These are phyloP conservation scores for Parnassius orleans DNA, from an alignment of 2,888 invertebrate genomes.

Conservation along the genomic window DNA sequence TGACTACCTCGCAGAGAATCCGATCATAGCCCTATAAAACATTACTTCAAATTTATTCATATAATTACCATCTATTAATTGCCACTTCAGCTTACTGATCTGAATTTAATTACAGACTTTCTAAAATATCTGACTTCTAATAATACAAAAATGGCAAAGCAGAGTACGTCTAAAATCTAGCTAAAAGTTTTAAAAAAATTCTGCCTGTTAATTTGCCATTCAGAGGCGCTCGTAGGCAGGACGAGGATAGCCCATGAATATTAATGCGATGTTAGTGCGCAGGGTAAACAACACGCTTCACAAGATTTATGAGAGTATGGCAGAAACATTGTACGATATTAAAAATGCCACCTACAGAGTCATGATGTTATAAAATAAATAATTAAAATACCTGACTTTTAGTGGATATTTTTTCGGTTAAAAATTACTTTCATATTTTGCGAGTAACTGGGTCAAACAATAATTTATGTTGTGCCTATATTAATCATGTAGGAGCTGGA, in stretches of 20 bases:
- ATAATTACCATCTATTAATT: no score
- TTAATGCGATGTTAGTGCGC: constrained; percentile 19
- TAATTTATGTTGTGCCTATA: no score
- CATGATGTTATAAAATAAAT: constrained; percentile 5
- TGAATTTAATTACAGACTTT: no score
- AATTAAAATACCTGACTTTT: constrained; percentile 18
- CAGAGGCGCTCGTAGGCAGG: constrained; percentile 21
- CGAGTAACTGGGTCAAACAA: no score
- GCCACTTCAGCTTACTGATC: no score
- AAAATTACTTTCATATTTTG: neutral
- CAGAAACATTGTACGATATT: constrained; percentile 13
- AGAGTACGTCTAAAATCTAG: no score
- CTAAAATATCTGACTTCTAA: no score
- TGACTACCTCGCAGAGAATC: no score
- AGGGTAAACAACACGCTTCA: constrained; percentile 18
- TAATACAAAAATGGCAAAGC: no score
- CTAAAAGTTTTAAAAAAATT: constrained; percentile 6
- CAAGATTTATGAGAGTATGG: constrained; percentile 22
- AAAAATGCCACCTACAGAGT: constrained; percentile 19
- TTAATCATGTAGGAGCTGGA: no score
- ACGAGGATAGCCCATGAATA: constrained; percentile 24
- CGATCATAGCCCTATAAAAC: no score
- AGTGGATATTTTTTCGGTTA: neutral
- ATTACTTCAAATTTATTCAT: no score
- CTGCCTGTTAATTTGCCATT: constrained; percentile 22